Conservation (phyloP, 1,140 invertebrate species). For the Leptonema lineaticorne region DNA sequence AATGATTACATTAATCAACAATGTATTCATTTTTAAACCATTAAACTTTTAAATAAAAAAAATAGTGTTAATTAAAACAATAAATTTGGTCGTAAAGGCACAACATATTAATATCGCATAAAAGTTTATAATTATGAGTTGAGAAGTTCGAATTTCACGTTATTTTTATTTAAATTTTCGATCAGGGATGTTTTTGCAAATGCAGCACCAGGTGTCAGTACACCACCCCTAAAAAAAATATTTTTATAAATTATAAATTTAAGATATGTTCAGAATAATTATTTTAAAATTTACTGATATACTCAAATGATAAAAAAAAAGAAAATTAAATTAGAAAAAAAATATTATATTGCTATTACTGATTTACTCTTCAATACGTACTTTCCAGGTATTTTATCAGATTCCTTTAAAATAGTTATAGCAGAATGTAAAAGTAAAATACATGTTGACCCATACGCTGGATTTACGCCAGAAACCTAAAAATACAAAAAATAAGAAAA, state of each 20-base stretch:
- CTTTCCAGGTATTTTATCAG: slow-evolving; percentile 71
- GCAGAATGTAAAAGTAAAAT: slow-evolving; percentile 71
- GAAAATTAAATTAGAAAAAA: too few relatives aligned
- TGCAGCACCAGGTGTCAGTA: slow-evolving; percentile 54
- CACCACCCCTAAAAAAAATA: slow-evolving; percentile 52
- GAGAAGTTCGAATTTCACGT: slow-evolving; percentile 62
- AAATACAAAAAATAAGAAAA: slow-evolving; percentile 12
- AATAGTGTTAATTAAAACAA: not conserved
- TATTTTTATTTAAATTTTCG: slow-evolving; percentile 60
- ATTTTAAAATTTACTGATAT: too few relatives aligned
- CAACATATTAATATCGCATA: too few relatives aligned
- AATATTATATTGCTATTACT: too few relatives aligned
- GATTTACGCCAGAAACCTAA: slow-evolving; percentile 63
- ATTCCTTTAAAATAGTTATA: slow-evolving; percentile 74
- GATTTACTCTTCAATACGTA: slow-evolving; percentile 55
- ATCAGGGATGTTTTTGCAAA: slow-evolving; percentile 67
- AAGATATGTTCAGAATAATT: too few relatives aligned
- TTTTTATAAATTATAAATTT: not conserved
- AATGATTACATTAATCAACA: too few relatives aligned
- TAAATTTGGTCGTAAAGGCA: too few relatives aligned
- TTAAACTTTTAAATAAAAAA: too few relatives aligned
- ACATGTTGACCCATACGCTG: slow-evolving; percentile 82
- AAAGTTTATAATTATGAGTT: too few relatives aligned
- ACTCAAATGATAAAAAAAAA: not conserved
- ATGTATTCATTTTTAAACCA: too few relatives aligned